Base-by-base conservation (phyloP, 2,113 vertebrate species). In the Sander vitreus region DNA sequence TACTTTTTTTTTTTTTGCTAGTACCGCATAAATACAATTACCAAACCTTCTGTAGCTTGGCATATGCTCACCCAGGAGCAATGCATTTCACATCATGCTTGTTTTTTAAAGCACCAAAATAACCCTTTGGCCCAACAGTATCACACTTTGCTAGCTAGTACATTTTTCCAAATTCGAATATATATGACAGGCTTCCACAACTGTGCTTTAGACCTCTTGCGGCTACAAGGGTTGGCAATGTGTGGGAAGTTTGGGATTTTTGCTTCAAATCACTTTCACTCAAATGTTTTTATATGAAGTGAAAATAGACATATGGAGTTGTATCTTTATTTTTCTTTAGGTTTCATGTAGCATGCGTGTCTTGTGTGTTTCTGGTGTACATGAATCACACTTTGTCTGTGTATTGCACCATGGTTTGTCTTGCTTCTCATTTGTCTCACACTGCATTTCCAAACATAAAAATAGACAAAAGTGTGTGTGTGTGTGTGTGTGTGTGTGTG, bases 381-480 rank as follows among this genome's bases (percentile, higher is more conserved):
- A 81, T 80, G 33, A 76, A 50, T 87, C 74, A 81, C 78, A 14
- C 39, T 70, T 60, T 86, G 63, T 82, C 27, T 80, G 36, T 64
- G 64, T 85, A 63, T 78, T 84, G 81, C 85, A 84, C 65, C 81
- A 85, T 87, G 73, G 55, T 90, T 87, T 69, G 90, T 92, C 76
- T 91, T 91, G 91, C 80, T 79, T 30, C 65, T 85, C 84, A 88
- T 93, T 79, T 79, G 74, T 89, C 63, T 74, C 54, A 67, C 39
- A 36, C 23, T 39, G 66, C 45, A 58, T 39, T 33, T 69, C 60
- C 15, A 69, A 71, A 62, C 15, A 33, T 5, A 36, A 71, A 78
- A 36, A 45, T 14, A 11, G 21, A 43, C 3, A 72, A 30, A 71
- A 51, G 15, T 16, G 58, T 65, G 50, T 74, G 50, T 36, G 39